A percentile compares a stretch with the other conserved stretches of the same genome.
Evolutionary conservation across 2,888 invertebrate genomes (phyloP).

Genomic region (Ennomos erosarius): DNA sequence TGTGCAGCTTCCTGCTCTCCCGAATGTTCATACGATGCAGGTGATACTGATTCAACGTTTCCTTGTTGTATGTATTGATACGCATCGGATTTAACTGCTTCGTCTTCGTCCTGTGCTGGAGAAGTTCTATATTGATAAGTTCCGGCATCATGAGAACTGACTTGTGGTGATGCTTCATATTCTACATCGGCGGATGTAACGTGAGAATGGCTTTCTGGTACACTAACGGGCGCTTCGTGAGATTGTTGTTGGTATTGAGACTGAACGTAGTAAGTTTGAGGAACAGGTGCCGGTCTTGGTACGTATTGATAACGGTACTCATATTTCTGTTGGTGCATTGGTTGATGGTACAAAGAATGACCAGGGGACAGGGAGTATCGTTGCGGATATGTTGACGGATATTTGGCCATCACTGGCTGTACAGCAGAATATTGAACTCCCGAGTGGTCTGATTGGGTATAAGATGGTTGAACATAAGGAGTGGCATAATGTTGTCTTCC

Average conservation of each 20-base stretch:
- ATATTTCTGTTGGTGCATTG: slow-evolving; percentile 63
- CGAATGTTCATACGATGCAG: slow-evolving; percentile 36
- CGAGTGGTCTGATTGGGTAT: slow-evolving; percentile 73
- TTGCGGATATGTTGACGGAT: slow-evolving; percentile 66
- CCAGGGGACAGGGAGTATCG: slow-evolving; percentile 61
- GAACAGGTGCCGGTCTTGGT: slow-evolving; percentile 54
- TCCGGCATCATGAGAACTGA: slow-evolving; percentile 27
- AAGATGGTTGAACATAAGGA: slow-evolving; percentile 72
- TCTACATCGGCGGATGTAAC: slow-evolving; percentile 47
- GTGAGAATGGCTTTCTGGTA: slow-evolving; percentile 44
- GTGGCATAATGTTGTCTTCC: slow-evolving; percentile 69
- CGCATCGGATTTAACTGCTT: slow-evolving; percentile 41
- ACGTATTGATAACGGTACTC: slow-evolving; percentile 70
- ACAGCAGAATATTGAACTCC: slow-evolving; percentile 80
- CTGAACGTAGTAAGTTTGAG: slow-evolving; percentile 64
- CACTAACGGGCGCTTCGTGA: slow-evolving; percentile 42
- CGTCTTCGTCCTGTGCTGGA: slow-evolving; percentile 45
- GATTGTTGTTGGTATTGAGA: slow-evolving; percentile 62
- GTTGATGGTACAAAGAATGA: slow-evolving; percentile 64
- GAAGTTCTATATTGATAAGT: slow-evolving; percentile 33
- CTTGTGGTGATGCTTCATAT: slow-evolving; percentile 55
- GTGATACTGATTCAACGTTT: slow-evolving; percentile 40
- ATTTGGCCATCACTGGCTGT: slow-evolving; percentile 79
- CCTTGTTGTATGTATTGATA: slow-evolving; percentile 38
- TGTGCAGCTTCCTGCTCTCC: slow-evolving; percentile 41